These are phyloP conservation scores for Bothrops jararaca DNA, from an alignment of 2,113 vertebrate species.

Conservation along the genomic window DNA sequence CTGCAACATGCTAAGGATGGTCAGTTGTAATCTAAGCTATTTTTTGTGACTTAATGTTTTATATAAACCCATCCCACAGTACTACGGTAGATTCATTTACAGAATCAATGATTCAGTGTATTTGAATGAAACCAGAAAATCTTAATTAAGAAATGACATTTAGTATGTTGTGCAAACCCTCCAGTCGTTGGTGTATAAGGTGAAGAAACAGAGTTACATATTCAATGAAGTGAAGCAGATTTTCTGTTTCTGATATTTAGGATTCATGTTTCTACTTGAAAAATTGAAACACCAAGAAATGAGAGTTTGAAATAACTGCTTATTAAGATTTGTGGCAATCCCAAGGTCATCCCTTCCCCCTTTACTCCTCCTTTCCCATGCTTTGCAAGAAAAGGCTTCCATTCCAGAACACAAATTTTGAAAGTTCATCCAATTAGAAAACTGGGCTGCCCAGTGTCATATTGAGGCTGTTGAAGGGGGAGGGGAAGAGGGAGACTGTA, in stretches of 20 bases:
- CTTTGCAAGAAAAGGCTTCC: background rate
- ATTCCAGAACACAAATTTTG: background rate
- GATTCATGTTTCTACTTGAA: background rate
- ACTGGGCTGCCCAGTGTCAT: background rate
- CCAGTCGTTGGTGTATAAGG: background rate
- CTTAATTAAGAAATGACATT: background rate
- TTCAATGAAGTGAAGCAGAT: background rate
- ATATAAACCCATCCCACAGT: background rate
- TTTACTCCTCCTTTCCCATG: constrained; percentile 22
- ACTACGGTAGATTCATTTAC: background rate
- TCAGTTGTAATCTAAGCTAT: background rate
- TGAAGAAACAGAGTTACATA: background rate
- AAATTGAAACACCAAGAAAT: background rate
- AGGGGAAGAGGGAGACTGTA: background rate
- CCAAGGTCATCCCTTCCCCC: background rate
- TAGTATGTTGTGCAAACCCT: background rate
- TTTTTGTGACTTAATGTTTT: background rate
- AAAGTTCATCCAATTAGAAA: background rate
- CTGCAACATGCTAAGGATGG: background rate
- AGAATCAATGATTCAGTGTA: background rate
- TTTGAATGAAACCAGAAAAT: background rate
- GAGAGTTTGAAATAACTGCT: background rate
- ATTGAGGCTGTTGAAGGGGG: background rate
- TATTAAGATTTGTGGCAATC: background rate
- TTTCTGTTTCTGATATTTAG: background rate